Evolutionary conservation across 2,797 vertebrate genomes (phyloP), one percentile per base, ranked within the genome.

Genomic region (Lepus townsendii): DNA sequence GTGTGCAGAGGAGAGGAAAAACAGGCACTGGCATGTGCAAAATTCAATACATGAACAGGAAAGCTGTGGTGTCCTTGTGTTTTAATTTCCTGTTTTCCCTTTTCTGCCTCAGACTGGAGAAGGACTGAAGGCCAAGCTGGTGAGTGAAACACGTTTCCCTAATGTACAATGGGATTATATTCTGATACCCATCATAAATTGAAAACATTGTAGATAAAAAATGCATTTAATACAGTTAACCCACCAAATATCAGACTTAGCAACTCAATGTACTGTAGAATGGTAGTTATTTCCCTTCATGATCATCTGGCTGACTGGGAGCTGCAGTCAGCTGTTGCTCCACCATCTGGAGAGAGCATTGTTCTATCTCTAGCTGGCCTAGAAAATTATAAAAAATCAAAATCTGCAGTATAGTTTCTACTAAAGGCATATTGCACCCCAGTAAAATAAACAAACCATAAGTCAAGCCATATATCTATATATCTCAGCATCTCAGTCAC

Each of bases 41-140:
- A 42, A 35, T 77, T 50, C 8, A 14, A 14, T 2, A 2, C 35
- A 19, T 66, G 54, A 68, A 17, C 20, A 35, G 22, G 69, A 22
- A 85, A 38, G 14, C 71, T 62, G 65, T 35, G 65, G 32, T 38
- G 20, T 68, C n/a, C 47, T 68, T 38, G 9, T 79, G 17, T 96
- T 89, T 50, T 96, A 88, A 96, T 88, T 22, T 16, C 35, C 60
- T 9, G 6, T 82, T 76, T 96, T 96, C 35, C 66, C 66, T 86
- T 96, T 88, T 27, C 26, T 84, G 50, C 57, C 90, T 88, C 83
- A 97, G 97, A 97, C 38, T 97, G 97, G 96, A 97, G 97, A 91
- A 92, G 97, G 27, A 63, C 94, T 5, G 96, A 97, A 95, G 95
- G 97, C 80, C 96, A 97, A 54, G 96, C 97, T 27, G 97, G 97